Evolutionary conservation across 2,888 invertebrate species (phyloP), one percentile per base, ranked within the genome.

Genomic region (Invenusta paracnida): DNA sequence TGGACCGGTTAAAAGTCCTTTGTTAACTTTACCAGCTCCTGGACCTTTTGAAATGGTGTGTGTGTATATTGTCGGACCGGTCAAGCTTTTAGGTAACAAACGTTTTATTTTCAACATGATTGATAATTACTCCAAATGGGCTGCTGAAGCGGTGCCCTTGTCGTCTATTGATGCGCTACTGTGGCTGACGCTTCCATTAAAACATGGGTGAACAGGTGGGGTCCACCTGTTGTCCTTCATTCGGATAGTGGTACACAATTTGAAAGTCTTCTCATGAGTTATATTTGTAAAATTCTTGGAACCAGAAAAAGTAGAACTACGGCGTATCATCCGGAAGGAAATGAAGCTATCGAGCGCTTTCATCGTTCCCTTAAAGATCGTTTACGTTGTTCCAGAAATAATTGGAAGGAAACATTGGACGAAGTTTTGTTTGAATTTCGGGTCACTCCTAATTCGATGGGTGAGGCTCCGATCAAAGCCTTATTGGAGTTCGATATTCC

Each of bases 161-260:
- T 17, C 29, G 13, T 82, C 82, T 29, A 27, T 27, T 82, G 29
- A 82, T 28, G n/a, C 82, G 31, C 13, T 13, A 30, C 29, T 17
- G 23, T 82, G 2, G 82, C 79, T 23, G 79, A 25, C 11, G 79
- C 79, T 79, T 79, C n/a, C n/a, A 25, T 79, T 5, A 79, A 79
- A 27, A 27, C 2, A 2, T 79, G 79, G 79, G 79, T 79, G 5
- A 11, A 79, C 79, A 25, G 79, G 27, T 79, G 79, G 79, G 79
- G 79, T 79, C 79, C 79, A n/a, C 23, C 79, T 79, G 79, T 79
- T 23, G 79, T 79, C 2, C n/a, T 79, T 11, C 82, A 82, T 27
- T 82, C 82, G 30, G 82, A 82, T 82, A 82, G 82, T 5, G 82
- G 82, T 17, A 82, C 27, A 27, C 79, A 79, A 79, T 79, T 79